Conservation (phyloP, 2,888 invertebrate species). For the Mycalesis mineus region DNA sequence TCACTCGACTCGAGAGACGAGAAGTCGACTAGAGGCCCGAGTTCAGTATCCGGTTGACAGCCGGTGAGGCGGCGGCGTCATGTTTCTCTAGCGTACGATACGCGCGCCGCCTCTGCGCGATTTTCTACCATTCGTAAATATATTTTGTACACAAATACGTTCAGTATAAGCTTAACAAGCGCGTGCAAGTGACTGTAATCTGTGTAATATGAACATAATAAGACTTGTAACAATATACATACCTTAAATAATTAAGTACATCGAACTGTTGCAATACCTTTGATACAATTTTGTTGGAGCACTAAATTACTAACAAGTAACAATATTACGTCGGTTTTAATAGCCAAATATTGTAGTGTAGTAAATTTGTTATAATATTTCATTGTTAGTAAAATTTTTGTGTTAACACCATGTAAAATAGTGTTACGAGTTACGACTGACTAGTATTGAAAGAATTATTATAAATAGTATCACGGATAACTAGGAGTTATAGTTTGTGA, state of each 20-base stretch:
- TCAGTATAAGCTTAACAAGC: conserved; percentile 41
- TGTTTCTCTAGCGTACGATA: conserved; percentile 43
- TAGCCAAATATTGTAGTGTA: conserved; percentile 30
- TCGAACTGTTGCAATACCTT: conserved; percentile 44
- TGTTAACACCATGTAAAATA: conserved; percentile 19
- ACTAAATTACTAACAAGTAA: conserved; percentile 22
- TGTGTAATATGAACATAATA: conserved; percentile 14
- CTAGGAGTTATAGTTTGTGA: conserved; percentile 33
- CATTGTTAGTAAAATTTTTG: conserved; percentile 14
- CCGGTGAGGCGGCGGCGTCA: conserved; percentile 73
- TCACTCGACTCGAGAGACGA: conserved; percentile 33
- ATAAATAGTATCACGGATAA: conserved; percentile 35
- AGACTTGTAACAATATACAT: conserved; percentile 22
- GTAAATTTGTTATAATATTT: conserved; percentile 10
- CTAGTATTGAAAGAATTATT: conserved; percentile 30
- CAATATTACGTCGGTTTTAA: conserved; percentile 26
- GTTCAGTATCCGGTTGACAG: conserved; percentile 77
- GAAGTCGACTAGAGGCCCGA: conserved; percentile 34
- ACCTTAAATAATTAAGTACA: conserved; percentile 29
- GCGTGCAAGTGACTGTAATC: conserved; percentile 35
- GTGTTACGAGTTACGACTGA: conserved; percentile 42
- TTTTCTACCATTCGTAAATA: conserved; percentile 64
- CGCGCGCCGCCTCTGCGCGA: conserved; percentile 74
- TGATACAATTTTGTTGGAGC: conserved; percentile 50
- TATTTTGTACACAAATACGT: conserved; percentile 56